Evolutionary conservation across 1,140 invertebrate genomes (phyloP).

Genomic region (Atta texana): DNA sequence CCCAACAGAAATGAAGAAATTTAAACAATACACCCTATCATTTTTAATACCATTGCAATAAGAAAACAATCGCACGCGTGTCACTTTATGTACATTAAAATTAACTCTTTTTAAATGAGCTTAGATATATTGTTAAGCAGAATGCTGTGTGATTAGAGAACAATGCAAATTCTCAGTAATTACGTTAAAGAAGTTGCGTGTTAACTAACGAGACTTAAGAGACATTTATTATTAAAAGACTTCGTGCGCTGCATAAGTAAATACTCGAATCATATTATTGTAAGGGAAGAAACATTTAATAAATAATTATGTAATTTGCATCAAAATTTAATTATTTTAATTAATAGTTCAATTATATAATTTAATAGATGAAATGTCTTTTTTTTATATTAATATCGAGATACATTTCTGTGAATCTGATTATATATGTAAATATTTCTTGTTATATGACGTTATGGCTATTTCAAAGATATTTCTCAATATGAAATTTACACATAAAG

Average conservation of each 20-base stretch:
- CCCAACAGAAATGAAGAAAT: background rate
- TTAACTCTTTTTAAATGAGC: background rate
- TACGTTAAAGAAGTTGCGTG: slow-evolving; percentile 18
- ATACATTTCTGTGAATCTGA: background rate
- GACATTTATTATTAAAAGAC: background rate
- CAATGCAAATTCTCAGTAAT: slow-evolving; percentile 36
- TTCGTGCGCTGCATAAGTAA: background rate
- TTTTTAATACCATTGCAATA: background rate
- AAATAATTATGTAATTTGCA: slow-evolving; percentile 1
- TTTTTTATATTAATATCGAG: background rate
- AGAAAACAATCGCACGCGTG: background rate
- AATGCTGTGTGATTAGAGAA: background rate
- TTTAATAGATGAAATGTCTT: background rate
- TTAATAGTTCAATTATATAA: background rate
- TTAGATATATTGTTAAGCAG: slow-evolving; percentile 2
- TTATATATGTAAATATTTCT: background rate
- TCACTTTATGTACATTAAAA: background rate
- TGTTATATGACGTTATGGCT: background rate
- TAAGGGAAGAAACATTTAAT: background rate
- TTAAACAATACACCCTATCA: background rate
- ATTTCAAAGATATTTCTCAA: background rate
- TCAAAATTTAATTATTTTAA: slow-evolving; percentile 9
- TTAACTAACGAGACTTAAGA: slow-evolving; percentile 24
- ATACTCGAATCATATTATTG: background rate
- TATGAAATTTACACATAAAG: background rate